Evolutionary conservation across 2,797 vertebrate species (phyloP).

Genomic region (Lacerta bilineata): DNA sequence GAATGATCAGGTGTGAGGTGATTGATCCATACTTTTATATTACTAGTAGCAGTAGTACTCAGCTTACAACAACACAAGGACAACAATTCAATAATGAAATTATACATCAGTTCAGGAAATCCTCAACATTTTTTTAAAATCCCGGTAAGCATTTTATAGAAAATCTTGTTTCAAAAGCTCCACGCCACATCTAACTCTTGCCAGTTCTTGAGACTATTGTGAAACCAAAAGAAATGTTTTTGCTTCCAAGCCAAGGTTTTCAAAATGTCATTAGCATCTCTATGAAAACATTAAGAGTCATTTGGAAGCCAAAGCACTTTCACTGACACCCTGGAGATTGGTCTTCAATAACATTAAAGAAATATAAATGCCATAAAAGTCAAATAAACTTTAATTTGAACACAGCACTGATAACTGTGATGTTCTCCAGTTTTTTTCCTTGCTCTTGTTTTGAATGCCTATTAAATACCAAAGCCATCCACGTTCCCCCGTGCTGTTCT

Average conservation of each 20-base stretch:
- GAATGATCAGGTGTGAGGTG: too few relatives aligned
- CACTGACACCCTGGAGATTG: conserved; percentile 12
- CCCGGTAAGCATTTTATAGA: conserved; percentile 10
- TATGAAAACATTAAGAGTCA: conserved; percentile 14
- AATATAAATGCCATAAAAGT: conserved; percentile 30
- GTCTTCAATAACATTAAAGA: conserved; percentile 24
- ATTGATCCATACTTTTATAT: too few relatives aligned
- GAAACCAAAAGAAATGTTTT: not conserved
- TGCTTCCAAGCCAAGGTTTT: not conserved
- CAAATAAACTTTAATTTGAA: conserved; percentile 34
- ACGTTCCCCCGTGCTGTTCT: not conserved
- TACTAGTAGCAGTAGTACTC: too few relatives aligned
- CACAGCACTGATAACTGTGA: not conserved
- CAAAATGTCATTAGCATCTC: conserved; percentile 15
- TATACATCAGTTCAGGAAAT: too few relatives aligned
- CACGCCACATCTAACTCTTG: not conserved
- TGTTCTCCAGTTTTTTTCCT: not conserved
- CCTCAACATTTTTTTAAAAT: not conserved
- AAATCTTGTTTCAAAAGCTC: not conserved
- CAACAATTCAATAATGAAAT: too few relatives aligned
- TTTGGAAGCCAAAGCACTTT: conserved; percentile 13
- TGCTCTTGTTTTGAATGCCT: conserved; percentile 1
- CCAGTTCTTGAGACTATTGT: not conserved
- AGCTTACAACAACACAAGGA: too few relatives aligned
- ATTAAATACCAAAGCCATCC: not conserved